Evolutionary conservation across 2,888 invertebrate species (phyloP), one percentile per base, ranked within the genome.

Genomic region (Ormyrus labotus): DNA sequence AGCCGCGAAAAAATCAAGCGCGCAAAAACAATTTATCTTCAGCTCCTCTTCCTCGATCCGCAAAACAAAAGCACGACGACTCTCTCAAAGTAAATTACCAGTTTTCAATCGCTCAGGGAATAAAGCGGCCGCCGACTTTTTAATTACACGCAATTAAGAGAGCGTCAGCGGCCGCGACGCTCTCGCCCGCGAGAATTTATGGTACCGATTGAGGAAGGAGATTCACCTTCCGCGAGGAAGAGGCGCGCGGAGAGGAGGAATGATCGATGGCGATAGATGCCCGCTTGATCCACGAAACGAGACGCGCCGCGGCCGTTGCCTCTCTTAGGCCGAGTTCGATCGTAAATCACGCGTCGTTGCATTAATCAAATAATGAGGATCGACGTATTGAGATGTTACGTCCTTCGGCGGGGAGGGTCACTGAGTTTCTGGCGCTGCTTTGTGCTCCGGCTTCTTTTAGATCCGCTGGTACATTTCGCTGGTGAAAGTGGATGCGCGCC

Each of bases 361-460:
- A 79, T 79, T 81, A 79, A 79, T 81, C 81, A 76, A 81, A 81
- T 76, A 79, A 72, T 72, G 55, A 75, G 72, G 55, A 76, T 81
- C 74, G 67, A 70, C 64, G 55, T 78, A 79, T 79, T 79, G 74
- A 81, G 78, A 75, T 61, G 74, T 81, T 78, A 45, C 19, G 61
- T 51, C 34, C 58, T 48, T 7, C 34, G 50, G 45, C 47, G 11
- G 34, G n/a, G 11, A 60, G 53, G 60, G 45, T 55, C 34, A 45
- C 13, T 58, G n/a, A 10, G 13, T 11, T 53, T 13, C 50, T n/a
- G 51, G 63, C 45, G n/a, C 1, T 9, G 57, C 57, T 34, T 34
- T 34, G 34, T 34, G 34, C 34, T 34, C 34, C 2, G 34, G 34
- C 34, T 34, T 34, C 34, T 34, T 34, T 34, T 34, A 34, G 34